Conservation (phyloP, 2,113 vertebrate genomes). For the Trachemys scripta region DNA sequence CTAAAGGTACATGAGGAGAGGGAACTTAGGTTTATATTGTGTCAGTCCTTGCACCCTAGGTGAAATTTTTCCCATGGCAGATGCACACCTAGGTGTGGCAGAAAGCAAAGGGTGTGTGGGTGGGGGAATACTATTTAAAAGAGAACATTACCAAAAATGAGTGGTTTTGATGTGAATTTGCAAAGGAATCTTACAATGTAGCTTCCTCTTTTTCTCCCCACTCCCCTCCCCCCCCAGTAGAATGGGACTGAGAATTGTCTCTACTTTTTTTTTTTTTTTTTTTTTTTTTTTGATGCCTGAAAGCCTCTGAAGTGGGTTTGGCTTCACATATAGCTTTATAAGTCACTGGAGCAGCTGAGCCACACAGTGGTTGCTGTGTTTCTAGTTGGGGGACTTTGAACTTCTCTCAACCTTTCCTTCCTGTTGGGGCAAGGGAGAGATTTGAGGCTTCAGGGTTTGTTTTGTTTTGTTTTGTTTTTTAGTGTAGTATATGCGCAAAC, state of each 20-base stretch:
- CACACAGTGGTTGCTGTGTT: background rate
- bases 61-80: background rate
- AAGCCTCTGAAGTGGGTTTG: background rate
- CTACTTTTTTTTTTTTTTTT: background rate
- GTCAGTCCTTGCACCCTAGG: too few species aligned
- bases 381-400: background rate
- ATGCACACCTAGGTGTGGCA: background rate
- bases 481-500: background rate
- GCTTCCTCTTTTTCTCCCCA: background rate
- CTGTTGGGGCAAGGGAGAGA: conserved; percentile 3
- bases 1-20: background rate
- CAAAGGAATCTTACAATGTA: background rate
- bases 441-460: background rate
- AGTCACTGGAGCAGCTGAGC: background rate
- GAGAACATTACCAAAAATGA: background rate
- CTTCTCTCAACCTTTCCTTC: conserved; percentile 9
- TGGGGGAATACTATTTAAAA: background rate
- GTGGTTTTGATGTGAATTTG: background rate
- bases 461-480: background rate
- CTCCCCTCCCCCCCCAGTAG: background rate
- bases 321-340: background rate
- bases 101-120: background rate
- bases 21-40: too few species aligned
- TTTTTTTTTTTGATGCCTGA: background rate
- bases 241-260: background rate